Evolutionary conservation across 1,140 invertebrate species (phyloP).

Genomic region (Hetaerina americana): DNA sequence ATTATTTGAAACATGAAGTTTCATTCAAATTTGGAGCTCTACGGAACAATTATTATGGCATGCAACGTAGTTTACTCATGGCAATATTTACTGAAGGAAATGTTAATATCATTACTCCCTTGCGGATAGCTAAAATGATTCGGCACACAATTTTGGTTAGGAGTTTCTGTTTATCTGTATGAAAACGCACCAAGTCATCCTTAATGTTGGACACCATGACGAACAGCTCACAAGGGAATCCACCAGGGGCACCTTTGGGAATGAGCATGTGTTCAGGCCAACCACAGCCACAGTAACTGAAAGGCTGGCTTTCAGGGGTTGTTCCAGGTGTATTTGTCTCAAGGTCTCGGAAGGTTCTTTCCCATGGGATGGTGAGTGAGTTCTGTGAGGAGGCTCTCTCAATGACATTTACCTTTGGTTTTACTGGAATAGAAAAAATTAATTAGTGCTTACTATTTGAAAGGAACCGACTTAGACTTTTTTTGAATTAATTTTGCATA

Average conservation of each 20-base stretch:
- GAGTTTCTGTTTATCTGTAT: too few species aligned
- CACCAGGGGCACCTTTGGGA: constrained; percentile 25
- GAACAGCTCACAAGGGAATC: constrained; percentile 30
- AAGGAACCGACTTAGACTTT: too few species aligned
- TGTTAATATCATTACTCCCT: too few species aligned
- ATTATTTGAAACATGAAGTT: too few species aligned
- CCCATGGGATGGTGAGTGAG: constrained; percentile 48
- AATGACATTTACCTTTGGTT: constrained; percentile 39
- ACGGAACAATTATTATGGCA: too few species aligned
- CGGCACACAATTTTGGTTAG: neutral
- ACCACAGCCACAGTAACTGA: constrained; percentile 23
- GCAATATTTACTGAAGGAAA: too few species aligned
- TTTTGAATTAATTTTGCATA: too few species aligned
- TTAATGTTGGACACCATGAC: constrained; percentile 35
- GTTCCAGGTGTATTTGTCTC: constrained; percentile 26
- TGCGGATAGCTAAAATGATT: too few species aligned
- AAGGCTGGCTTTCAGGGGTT: constrained; percentile 18
- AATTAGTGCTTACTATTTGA: too few species aligned
- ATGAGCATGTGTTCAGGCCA: constrained; percentile 23
- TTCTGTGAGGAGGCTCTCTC: constrained; percentile 39
- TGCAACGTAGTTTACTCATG: too few species aligned
- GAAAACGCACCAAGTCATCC: constrained; percentile 25
- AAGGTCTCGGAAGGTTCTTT: constrained; percentile 45
- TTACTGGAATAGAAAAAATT: too few species aligned
- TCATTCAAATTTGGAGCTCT: too few species aligned